Evolutionary conservation across 2,888 invertebrate species (phyloP), one percentile per base, ranked within the genome.

Genomic region (Drosophila multiciliata): DNA sequence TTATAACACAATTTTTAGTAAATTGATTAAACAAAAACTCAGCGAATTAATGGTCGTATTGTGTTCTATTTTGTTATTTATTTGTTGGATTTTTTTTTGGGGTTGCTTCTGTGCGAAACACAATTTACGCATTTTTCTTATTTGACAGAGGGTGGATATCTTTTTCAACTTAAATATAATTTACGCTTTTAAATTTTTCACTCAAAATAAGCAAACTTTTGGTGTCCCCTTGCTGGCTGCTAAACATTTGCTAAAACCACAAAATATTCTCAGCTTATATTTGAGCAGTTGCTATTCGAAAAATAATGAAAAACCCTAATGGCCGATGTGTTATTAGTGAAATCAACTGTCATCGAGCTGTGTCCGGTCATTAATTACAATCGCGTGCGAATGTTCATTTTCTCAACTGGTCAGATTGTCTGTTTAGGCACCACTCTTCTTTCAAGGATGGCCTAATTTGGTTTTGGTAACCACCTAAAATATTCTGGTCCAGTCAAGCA

Each of bases 361-460:
- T 35, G 53, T 58, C 64, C 36, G 70, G 54, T 66, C 80, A 78
- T 78, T 78, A 78, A 78, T 78, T 76, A 70, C 53, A 11, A 61
- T 80, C 50, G 77, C 77, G 77, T 80, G 77, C 58, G 45, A 38
- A 50, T 70, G 70, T 59, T 75, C 77, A 75, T 80, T 80, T 70
- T 52, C 61, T 50, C 80, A 60, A 33, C 35, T 66, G 26, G 36
- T 15, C 7, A 38, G 36, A 8, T 12, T 38, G 26, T n/a, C 17
- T 59, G 58, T 38, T 63, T 52, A n/a, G 59, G 48, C 59, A 45
- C 49, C 55, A 50, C 75, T 75, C 74, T 64, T 63, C 66, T 70
- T 52, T 52, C 64, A 64, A 8, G 12, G 76, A 50, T 58, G 66
- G 66, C 64, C 71, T 62, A 70, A 80, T 80, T 80, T 71, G 61